Base-by-base conservation (phyloP, 2,888 invertebrate species). In the Brachypterus glaber region DNA sequence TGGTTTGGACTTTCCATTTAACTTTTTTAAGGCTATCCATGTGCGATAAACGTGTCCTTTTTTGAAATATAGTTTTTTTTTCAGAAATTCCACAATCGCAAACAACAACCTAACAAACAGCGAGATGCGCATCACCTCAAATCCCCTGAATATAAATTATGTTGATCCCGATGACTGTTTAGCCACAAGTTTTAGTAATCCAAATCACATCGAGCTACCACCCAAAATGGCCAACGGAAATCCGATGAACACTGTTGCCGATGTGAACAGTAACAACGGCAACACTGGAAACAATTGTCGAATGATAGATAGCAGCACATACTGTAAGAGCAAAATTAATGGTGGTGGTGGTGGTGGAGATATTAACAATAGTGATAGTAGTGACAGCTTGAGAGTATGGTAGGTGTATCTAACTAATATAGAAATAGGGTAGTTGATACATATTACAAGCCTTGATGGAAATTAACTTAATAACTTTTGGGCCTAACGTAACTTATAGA, bases 111-210 rank as follows among this genome's bases (percentile, higher is more conserved):
- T 45, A 2, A 33, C 17, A 17, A 41, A 33, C 12, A 59, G 58
- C 46, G 69, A 79, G 63, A 84, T 87, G 67, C 70, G 86, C 41
- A 86, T 88, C 48, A 87, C 85, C 15, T 72, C 77, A 41, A 86
- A 87, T 64, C 87, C 87, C 0, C 70, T 86, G 49, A 81, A 72
- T 62, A 70, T 70, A 55, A 81, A 77, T 61, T 82, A 81, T 58
- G 74, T 74, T 13, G 77, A 77, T 49, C 78, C 78, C 0, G 77
- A 77, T 24, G 77, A 78, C 59, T 74, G 75, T 5, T 48, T 65
- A 17, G 70, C 69, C 2, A 79, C 80, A 40, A 80, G 82, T 48
- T 83, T 84, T 60, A 82, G 83, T 58, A 82, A 81, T 65, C 79
- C 80, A 1, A 79, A 77, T 57, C 80, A 79, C 45, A 77, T 81